Evolutionary conservation across 2,113 vertebrate species (phyloP).

Genomic region (Pelmatolapia mariae): DNA sequence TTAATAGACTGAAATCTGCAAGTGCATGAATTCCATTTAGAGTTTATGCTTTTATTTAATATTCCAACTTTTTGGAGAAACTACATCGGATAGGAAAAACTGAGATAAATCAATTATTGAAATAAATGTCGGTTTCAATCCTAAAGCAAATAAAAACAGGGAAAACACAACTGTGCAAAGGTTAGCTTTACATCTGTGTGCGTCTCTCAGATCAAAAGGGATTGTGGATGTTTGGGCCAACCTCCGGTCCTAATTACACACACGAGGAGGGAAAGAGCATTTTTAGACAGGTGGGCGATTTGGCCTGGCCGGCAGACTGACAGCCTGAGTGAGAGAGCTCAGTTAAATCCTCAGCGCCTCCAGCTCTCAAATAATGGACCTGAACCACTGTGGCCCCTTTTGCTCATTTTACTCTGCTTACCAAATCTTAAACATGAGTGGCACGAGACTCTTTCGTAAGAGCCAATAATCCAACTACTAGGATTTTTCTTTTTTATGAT

Average conservation of each 20-base stretch:
- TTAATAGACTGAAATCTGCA: not conserved
- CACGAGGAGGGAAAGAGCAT: not conserved
- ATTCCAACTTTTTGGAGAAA: not conserved
- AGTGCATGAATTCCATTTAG: not conserved
- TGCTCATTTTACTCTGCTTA: not conserved
- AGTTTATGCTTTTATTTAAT: not conserved
- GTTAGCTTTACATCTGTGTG: not conserved
- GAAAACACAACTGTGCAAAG: not conserved
- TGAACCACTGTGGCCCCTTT: not conserved
- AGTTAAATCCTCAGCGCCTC: not conserved
- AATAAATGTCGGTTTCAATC: not conserved
- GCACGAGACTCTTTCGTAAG: not conserved
- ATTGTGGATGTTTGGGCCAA: conserved; percentile 2
- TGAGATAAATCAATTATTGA: not conserved
- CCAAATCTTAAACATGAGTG: not conserved
- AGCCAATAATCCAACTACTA: conserved; percentile 1
- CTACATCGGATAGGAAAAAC: not conserved
- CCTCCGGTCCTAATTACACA: conserved; percentile 23
- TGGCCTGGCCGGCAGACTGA: not conserved
- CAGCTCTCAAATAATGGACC: conserved; percentile 6
- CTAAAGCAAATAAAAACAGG: not conserved
- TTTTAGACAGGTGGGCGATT: conserved; percentile 1
- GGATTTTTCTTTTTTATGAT: not conserved
- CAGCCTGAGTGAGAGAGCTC: not conserved
- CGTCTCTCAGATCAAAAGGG: not conserved